Conservation (phyloP, 2,888 invertebrate species). For the Lysandra coridon region DNA sequence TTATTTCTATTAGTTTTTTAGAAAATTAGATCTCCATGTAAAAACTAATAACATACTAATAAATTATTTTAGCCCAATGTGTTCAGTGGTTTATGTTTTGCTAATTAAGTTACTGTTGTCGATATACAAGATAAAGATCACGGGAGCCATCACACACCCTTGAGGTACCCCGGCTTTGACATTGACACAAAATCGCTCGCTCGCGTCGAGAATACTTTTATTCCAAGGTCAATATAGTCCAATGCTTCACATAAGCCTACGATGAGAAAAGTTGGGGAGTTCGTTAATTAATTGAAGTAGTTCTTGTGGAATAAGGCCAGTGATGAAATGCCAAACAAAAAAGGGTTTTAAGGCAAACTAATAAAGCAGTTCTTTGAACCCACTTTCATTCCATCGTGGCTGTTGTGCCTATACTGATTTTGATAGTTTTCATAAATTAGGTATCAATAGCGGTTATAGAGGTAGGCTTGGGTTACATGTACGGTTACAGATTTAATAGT, state of each 20-base stretch:
- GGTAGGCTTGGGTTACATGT: too few relatives aligned
- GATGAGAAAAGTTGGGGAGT: constrained; percentile 11
- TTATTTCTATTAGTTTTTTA: too few relatives aligned
- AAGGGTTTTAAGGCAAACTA: too few relatives aligned
- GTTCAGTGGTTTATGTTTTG: not conserved
- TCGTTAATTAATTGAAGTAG: not conserved
- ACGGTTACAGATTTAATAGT: too few relatives aligned
- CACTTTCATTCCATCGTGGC: too few relatives aligned
- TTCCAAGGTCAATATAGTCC: constrained; percentile 1
- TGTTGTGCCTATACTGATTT: too few relatives aligned
- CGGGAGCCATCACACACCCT: constrained; percentile 6
- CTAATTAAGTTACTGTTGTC: not conserved
- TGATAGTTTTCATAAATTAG: too few relatives aligned
- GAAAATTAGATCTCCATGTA: too few relatives aligned
- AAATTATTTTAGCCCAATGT: not conserved
- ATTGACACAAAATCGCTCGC: constrained; percentile 10
- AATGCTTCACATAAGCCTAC: not conserved
- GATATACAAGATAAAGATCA: not conserved
- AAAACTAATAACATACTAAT: too few relatives aligned
- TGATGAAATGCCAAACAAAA: not conserved
- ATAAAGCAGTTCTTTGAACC: too few relatives aligned
- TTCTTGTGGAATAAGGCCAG: not conserved
- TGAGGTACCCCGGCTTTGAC: constrained; percentile 15
- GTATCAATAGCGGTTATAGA: too few relatives aligned
- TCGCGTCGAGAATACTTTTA: constrained; percentile 17